phyloP scores from a whole-genome alignment of 2,113 vertebrate genomes.

The Myanophis thanlyinensis region DNA sequence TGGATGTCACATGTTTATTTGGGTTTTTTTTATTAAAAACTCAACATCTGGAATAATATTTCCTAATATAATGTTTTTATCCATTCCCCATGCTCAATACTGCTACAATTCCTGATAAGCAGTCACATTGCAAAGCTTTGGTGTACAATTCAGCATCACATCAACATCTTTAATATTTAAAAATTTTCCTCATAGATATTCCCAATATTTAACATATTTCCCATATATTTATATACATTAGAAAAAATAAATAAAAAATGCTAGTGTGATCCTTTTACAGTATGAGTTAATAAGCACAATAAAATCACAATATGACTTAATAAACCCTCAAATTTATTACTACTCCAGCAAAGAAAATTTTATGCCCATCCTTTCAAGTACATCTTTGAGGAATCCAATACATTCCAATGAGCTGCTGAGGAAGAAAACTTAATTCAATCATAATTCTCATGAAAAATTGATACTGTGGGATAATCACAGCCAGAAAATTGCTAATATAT shows the following conservation, averaged over 20 bases:
- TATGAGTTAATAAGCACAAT: too few relatives aligned
- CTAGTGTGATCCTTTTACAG: too few relatives aligned
- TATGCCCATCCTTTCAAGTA: not conserved
- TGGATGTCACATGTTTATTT: not conserved
- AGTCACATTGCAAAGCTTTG: not conserved
- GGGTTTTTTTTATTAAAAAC: not conserved
- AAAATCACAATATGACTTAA: not conserved
- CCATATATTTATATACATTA: not conserved
- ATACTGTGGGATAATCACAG: not conserved
- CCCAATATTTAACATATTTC: too few relatives aligned
- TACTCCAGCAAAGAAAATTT: not conserved
- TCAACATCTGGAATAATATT: not conserved
- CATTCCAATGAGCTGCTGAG: not conserved
- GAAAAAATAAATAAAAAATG: too few relatives aligned
- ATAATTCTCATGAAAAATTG: not conserved
- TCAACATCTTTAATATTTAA: not conserved
- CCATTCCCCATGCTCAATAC: not conserved
- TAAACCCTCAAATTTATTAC: not conserved
- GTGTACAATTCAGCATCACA: not conserved
- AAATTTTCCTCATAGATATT: not conserved
- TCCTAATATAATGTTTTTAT: not conserved
- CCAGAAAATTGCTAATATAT: not conserved
- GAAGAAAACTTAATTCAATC: not conserved
- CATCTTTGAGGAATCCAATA: not conserved
- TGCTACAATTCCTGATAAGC: not conserved